Evolutionary conservation across 2,113 vertebrate species (phyloP).

Genomic region (Polypterus bichir): DNA sequence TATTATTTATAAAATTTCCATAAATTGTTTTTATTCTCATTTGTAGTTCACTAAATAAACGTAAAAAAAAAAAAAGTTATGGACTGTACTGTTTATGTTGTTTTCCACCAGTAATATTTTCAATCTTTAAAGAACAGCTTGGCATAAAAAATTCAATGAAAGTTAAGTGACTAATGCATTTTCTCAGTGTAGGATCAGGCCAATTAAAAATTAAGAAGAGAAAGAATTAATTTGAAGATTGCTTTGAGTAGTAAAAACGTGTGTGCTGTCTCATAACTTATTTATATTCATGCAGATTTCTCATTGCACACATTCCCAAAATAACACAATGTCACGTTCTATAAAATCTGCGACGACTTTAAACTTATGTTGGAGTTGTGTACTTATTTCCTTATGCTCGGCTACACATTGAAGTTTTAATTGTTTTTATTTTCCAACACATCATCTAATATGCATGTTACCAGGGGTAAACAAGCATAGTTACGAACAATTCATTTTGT

Average conservation of each 20-base stretch:
- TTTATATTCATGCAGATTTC: slow-evolving; percentile 65
- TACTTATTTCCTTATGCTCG: slow-evolving; percentile 38
- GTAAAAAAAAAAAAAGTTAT: too few relatives aligned
- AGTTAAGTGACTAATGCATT: slow-evolving; percentile 79
- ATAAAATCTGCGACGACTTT: slow-evolving; percentile 53
- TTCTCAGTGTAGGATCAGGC: slow-evolving; percentile 62
- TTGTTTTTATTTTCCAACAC: slow-evolving; percentile 38
- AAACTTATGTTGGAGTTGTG: slow-evolving; percentile 52
- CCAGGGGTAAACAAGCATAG: slow-evolving; percentile 56
- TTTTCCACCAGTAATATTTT: slow-evolving; percentile 47
- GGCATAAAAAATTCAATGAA: slow-evolving; percentile 70
- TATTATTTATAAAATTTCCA: too few relatives aligned
- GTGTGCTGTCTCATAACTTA: slow-evolving; percentile 57
- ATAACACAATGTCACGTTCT: slow-evolving; percentile 41
- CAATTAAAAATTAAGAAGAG: slow-evolving; percentile 77
- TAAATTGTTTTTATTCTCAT: too few relatives aligned
- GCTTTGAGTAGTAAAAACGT: slow-evolving; percentile 63
- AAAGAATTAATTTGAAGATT: slow-evolving; percentile 80
- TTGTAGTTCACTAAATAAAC: too few relatives aligned
- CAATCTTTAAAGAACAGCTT: slow-evolving; percentile 54
- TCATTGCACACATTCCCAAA: slow-evolving; percentile 41
- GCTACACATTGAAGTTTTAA: slow-evolving; percentile 27
- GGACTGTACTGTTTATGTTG: slow-evolving; percentile 27
- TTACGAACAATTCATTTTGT: slow-evolving; percentile 50
- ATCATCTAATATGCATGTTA: slow-evolving; percentile 56